Conservation (phyloP, 2,797 vertebrate genomes). For the Typhlichthys eigenmanni region DNA sequence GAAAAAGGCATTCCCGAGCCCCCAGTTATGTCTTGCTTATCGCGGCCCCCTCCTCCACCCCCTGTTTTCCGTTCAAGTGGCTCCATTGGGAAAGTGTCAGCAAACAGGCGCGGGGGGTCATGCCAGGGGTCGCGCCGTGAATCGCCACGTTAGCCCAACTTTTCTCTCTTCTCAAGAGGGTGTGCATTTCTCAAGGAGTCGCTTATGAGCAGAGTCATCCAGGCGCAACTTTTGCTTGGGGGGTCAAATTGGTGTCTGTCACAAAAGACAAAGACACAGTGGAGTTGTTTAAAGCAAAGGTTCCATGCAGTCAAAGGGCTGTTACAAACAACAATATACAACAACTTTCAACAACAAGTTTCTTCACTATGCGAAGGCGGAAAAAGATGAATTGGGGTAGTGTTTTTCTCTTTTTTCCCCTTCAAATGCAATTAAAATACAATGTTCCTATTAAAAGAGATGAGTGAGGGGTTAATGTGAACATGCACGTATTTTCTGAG, state of each 20-base stretch:
- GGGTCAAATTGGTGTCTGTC: constrained; percentile 41
- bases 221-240: constrained; percentile 47
- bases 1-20: constrained; percentile 69
- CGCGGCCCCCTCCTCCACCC: constrained; percentile 45
- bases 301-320: not conserved
- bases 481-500: not conserved
- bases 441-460: not conserved
- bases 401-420: not conserved
- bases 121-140: constrained; percentile 67
- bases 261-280: constrained; percentile 47
- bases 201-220: constrained; percentile 58
- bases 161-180: constrained; percentile 75
- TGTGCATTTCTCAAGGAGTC: constrained; percentile 76
- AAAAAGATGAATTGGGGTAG: no score
- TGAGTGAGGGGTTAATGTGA: constrained; percentile 10
- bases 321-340: no score
- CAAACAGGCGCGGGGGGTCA: constrained; percentile 76
- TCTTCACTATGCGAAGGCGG: constrained; percentile 9
- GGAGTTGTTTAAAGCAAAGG: constrained; percentile 39
- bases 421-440: constrained; percentile 23
- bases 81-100: constrained; percentile 80
- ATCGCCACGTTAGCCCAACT: constrained; percentile 61
- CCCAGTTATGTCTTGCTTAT: constrained; percentile 22
- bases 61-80: constrained; percentile 74
- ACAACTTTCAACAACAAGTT: constrained; percentile 17